phyloP scores from a whole-genome alignment of 2,888 invertebrate genomes.

The Pheosia gnoma region DNA sequence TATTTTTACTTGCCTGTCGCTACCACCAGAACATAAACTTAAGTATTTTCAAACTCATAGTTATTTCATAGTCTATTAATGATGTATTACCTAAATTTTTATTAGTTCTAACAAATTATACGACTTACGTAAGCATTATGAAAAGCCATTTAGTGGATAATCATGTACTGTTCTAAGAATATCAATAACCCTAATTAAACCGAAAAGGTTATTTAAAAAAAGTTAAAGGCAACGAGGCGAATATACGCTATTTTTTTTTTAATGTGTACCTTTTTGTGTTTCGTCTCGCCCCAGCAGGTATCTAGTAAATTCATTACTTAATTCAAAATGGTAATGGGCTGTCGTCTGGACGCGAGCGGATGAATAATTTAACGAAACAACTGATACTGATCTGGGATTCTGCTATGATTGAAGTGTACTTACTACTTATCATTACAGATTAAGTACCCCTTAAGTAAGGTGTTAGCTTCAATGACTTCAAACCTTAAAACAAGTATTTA shows the following conservation, averaged over 20 bases:
- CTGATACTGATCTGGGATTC: slow-evolving; percentile 61
- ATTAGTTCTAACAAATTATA: too few relatives aligned
- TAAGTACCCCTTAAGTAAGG: slow-evolving; percentile 8
- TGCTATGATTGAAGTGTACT: slow-evolving; percentile 50
- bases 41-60: too few relatives aligned
- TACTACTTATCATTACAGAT: slow-evolving; percentile 19
- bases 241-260: slow-evolving; percentile 20
- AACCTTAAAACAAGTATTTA: too few relatives aligned
- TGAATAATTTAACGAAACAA: slow-evolving; percentile 70
- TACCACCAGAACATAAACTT: too few relatives aligned
- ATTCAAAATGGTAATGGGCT: slow-evolving; percentile 78
- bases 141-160: too few relatives aligned
- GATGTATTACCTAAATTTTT: too few relatives aligned
- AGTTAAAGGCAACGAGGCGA: background rate
- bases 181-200: too few relatives aligned
- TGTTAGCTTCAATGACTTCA: background rate
- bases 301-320: slow-evolving; percentile 72
- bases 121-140: too few relatives aligned
- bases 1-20: background rate
- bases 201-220: too few relatives aligned
- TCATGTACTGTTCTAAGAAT: too few relatives aligned
- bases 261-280: slow-evolving; percentile 36
- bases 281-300: slow-evolving; percentile 44
- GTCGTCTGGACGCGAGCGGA: slow-evolving; percentile 63
- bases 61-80: too few relatives aligned